A percentile compares a stretch with the other conserved stretches of the same genome.
These are phyloP conservation scores for Scaptomyza reducta DNA, from an alignment of 2,888 invertebrate genomes.

Conservation along the genomic window DNA sequence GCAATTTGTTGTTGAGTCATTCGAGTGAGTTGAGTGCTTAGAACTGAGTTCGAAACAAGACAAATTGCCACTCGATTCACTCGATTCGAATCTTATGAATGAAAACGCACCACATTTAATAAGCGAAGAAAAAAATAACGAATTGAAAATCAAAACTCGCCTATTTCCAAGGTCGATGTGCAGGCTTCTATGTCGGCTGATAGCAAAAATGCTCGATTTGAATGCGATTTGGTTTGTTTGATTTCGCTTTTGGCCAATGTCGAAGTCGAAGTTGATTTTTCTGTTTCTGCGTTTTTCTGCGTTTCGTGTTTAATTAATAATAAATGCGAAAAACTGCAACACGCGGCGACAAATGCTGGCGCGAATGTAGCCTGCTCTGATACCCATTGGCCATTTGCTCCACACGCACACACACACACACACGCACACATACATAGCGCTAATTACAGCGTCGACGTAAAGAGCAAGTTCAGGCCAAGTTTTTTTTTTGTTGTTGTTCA, in stretches of 20 bases:
- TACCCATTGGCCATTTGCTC: constrained; percentile 36
- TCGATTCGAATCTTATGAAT: constrained; percentile 57
- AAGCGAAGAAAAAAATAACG: background rate
- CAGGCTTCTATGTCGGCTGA: constrained; percentile 66
- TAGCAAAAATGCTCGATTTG: constrained; percentile 49
- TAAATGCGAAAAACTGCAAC: constrained; percentile 54
- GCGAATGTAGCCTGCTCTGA: constrained; percentile 7
- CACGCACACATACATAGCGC: constrained; percentile 29
- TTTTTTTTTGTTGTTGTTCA: constrained; percentile 1
- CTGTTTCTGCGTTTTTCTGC: constrained; percentile 49
- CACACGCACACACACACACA: constrained; percentile 1
- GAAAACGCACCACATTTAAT: constrained; percentile 50
- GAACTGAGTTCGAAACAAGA: constrained; percentile 19
- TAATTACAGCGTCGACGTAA: constrained; percentile 58
- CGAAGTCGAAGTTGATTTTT: constrained; percentile 14
- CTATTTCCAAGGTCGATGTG: constrained; percentile 64
- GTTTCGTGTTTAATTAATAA: constrained; percentile 71
- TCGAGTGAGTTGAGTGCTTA: constrained; percentile 12
- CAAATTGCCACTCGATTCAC: constrained; percentile 21
- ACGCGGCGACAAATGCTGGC: constrained; percentile 12
- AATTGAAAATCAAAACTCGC: constrained; percentile 1
- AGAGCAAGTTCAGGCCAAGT: constrained; percentile 39
- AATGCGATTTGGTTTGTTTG: constrained; percentile 43
- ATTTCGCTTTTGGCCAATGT: constrained; percentile 55
- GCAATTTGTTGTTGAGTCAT: constrained; percentile 61